Evolutionary conservation across 2,888 invertebrate species (phyloP), one percentile per base, ranked within the genome.

Genomic region (Beris morrisii): DNA sequence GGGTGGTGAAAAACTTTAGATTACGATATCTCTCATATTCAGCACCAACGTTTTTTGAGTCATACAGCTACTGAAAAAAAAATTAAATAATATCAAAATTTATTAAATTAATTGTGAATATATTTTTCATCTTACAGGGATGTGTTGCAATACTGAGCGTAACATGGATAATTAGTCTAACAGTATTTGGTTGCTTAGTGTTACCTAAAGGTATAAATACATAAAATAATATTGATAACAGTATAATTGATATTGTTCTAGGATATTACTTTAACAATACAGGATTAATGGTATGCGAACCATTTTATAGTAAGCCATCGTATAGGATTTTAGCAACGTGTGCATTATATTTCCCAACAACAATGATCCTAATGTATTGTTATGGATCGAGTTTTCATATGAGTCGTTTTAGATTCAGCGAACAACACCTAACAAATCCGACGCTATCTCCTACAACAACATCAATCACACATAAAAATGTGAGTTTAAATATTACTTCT

Each of bases 361-460:
- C 93, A 38, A 93, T 93, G 93, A 91, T 92, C 69, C 83, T 93
- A 74, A 93, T 93, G 92, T 93, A 93, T 79, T 93, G 93, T 81
- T 93, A 93, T 76, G 93, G 93, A 43, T 92, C 92, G 28, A 93
- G 93, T 57, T 93, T 93, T 78, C 93, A 93, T 81, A 91, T 92
- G 75, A 92, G 92, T 82, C 91, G 92, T 80, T 86, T 89, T 71
- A 85, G 91, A 69, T 84, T 79, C 70, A 78, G 79, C 72, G 79
- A 79, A 72, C 77, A 79, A 50, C 76, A 72, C 77, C 83, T 22
- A 71, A 77, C 72, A 76, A 55, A 55, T 15, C 83, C 73, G 79
- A 84, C 76, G 79, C 84, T 77, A 65, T 75, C 76, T 13, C 77
- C 52, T 13, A 32, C 50, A 38, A 38, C 38, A 6, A 59, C 46